Base-by-base conservation (phyloP, 1,140 invertebrate genomes). In the Notospermus geniculatus region DNA sequence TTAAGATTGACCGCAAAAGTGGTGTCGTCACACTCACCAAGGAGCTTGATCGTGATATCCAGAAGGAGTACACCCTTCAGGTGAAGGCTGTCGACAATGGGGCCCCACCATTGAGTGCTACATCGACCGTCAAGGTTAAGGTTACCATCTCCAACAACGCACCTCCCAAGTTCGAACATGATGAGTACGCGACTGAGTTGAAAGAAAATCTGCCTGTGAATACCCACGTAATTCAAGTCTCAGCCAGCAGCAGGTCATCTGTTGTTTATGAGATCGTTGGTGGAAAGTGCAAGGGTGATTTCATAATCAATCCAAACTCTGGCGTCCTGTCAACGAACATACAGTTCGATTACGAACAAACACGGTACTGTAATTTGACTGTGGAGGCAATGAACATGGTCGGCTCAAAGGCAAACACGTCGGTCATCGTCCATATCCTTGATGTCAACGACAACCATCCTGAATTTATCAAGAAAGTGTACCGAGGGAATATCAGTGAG, bases 111-210 rank as follows among this genome's bases (percentile, higher is more conserved):
- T 79, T 91, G 23, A 86, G 87, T 17, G 87, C 88, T 57, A 89
- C 89, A 28, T 85, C 93, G 19, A 90, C 90, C 22, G 90, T 95
- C 1, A 90, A 92, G 74, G 89, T 96, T 17, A 85, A 88, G 73
- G 85, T 96, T 11, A 92, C 91, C 0, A 91, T 93, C 85, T 90
- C 92, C 0, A 91, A 92, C 70, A 91, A 93, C 77, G 88, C 91
- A 57, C 90, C 92, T 22, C 94, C 94, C 1, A 87, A 86, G 81
- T 85, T 81, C 80, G 74, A 83, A 1, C 79, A 85, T 54, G 79
- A 81, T 13, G 86, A 88, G 68, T 85, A 89, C 56, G 85, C 86
- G 43, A 87, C 88, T 0, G 92, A 95, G 80, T 87, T 97, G 11
- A 88, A 86, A 65, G 94, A 97, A 82, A 92, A 95, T 77, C 86